These are phyloP conservation scores for Thera obeliscata DNA, from an alignment of 2,888 invertebrate genomes.

Conservation along the genomic window DNA sequence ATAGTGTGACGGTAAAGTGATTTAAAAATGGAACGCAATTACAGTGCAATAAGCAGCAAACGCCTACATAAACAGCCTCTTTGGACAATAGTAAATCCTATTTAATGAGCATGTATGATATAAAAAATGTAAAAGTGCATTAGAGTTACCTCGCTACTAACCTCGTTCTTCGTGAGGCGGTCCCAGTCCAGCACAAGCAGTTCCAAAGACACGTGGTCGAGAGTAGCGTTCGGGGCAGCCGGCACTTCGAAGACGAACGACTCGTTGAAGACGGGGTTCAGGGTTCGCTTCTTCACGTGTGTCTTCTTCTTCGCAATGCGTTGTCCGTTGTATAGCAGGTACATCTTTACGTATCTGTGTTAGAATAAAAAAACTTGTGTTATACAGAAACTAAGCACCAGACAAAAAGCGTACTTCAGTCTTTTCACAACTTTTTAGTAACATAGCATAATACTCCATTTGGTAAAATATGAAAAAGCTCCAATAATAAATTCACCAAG, in stretches of 20 bases:
- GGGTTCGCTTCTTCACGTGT: slow-evolving; percentile 98
- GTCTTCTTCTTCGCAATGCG: slow-evolving; percentile 99
- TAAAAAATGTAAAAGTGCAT: slow-evolving; percentile 7
- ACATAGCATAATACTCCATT: no score
- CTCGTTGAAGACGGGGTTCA: slow-evolving; percentile 99
- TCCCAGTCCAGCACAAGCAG: slow-evolving; percentile 98
- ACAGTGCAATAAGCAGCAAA: no score
- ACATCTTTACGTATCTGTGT: slow-evolving; percentile 93
- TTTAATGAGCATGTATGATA: neutral
- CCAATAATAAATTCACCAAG: no score
- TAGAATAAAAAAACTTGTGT: neutral
- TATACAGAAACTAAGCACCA: no score
- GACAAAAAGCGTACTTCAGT: no score
- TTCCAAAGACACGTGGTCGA: slow-evolving; percentile 93
- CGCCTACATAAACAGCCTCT: no score
- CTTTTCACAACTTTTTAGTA: no score
- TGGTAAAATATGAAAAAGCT: no score
- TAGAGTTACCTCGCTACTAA: slow-evolving; percentile 55
- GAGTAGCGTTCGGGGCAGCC: slow-evolving; percentile 87
- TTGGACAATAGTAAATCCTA: neutral
- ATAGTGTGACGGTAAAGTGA: no score
- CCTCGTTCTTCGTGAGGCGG: slow-evolving; percentile 99
- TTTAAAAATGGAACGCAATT: no score
- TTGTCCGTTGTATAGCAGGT: slow-evolving; percentile 98
- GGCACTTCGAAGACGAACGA: slow-evolving; percentile 99